These are phyloP conservation scores for Procambarus clarkii DNA, from an alignment of 1,140 invertebrate genomes.

Conservation along the genomic window DNA sequence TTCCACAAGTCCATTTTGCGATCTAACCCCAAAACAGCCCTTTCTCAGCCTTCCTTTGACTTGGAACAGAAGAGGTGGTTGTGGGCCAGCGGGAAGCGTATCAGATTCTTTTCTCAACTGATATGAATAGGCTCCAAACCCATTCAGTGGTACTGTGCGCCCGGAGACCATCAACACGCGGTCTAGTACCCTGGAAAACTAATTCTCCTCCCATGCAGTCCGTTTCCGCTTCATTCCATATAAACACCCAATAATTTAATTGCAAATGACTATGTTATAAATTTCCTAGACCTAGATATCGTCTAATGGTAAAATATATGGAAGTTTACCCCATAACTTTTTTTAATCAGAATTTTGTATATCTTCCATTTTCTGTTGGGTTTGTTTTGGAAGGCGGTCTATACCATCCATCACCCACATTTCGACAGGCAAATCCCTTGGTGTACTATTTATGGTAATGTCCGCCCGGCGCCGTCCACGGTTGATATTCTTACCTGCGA, in stretches of 20 bases:
- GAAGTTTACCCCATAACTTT: too few relatives aligned
- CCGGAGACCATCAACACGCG: not conserved
- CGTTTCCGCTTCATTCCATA: too few relatives aligned
- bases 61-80: conserved; percentile 16
- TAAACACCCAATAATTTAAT: too few relatives aligned
- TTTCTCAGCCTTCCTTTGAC: conserved; percentile 18
- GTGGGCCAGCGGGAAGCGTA: not conserved
- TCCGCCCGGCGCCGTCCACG: not conserved
- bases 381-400: not conserved
- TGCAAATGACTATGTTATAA: too few relatives aligned
- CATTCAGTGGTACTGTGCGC: not conserved
- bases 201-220: not conserved
- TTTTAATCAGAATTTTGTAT: too few relatives aligned
- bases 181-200: not conserved
- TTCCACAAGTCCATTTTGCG: conserved; percentile 26
- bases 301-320: too few relatives aligned
- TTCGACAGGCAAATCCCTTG: conserved; percentile 27
- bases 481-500: conserved; percentile 17
- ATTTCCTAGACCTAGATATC: too few relatives aligned
- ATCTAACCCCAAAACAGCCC: conserved; percentile 28
- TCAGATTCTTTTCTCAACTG: not conserved
- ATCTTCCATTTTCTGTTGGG: conserved; percentile 1
- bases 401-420: conserved; percentile 21
- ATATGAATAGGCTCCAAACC: not conserved
- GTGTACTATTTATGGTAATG: conserved; percentile 21